These are phyloP conservation scores for Wasmannia auropunctata DNA, from an alignment of 1,140 invertebrate genomes.

Conservation along the genomic window DNA sequence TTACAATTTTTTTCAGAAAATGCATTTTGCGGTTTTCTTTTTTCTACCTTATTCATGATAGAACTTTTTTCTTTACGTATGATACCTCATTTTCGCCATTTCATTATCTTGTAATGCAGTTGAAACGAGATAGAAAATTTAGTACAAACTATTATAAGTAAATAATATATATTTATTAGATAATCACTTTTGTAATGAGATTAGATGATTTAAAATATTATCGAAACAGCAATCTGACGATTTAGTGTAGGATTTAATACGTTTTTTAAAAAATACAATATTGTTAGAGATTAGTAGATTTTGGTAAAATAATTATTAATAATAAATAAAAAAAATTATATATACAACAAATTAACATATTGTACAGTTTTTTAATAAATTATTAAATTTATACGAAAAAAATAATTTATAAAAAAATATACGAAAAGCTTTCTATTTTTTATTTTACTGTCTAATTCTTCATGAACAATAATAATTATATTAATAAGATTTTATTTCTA, in stretches of 20 bases:
- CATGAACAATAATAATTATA: neutral
- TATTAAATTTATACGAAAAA: neutral
- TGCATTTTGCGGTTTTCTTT: neutral
- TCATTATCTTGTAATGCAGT: neutral
- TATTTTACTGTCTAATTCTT: neutral
- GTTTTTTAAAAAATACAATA: too few relatives aligned
- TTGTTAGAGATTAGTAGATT: neutral
- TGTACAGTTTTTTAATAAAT: neutral
- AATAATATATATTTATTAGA: neutral
- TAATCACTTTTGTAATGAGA: neutral
- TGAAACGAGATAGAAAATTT: neutral
- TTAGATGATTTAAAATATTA: neutral
- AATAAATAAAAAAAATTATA: neutral
- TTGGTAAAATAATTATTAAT: neutral
- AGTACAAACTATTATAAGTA: neutral
- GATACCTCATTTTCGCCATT: neutral
- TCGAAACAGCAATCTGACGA: neutral
- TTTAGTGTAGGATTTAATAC: neutral
- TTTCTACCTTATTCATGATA: neutral
- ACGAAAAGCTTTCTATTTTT: neutral
- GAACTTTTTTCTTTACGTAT: neutral
- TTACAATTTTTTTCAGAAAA: neutral
- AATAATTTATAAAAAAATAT: neutral
- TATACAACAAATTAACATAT: neutral
- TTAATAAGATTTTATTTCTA: neutral